Base-by-base conservation (phyloP, 2,113 vertebrate species). In the Solea senegalensis region DNA sequence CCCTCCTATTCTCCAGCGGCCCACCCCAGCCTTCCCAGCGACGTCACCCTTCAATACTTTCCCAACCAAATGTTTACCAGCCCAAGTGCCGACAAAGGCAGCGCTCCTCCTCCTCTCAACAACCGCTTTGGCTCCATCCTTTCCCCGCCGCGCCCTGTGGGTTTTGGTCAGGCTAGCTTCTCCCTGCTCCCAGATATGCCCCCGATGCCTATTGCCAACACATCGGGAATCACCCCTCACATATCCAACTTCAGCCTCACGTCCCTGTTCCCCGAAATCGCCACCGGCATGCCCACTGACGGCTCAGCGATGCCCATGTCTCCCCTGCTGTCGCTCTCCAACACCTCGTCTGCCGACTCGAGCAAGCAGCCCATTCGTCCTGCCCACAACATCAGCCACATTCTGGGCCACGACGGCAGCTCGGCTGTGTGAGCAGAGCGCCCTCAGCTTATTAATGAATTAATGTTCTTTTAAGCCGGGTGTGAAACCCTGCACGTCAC, bases 301-400 rank as follows among this genome's bases (percentile, higher is more conserved):
- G 96, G 96, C 69, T 97, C 98, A 0, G 94, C 96, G 27, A 95
- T 95, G 94, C 94, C 94, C 1, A 98, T 98, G 96, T 99, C 98
- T 0, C 98, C 98, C 49, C 92, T 99, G 90, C 94, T 99, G 81
- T 97, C 97, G 11, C 95, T 99, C 72, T 88, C 96, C 59, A 98
- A 98, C 93, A 92, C 96, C 2, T 95, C 97, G n/a, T 92, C 95
- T 34, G 94, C 96, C 1, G 98, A 99, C 83, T 95, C 97, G 26
- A 93, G 95, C 78, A 99, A 99, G 84, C 98, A 99, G 91, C 93
- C 96, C 15, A 99, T 98, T 82, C 95, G 98, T 44, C 97, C 98
- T 8, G 98, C 98, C 72, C 98, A 99, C 91, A 99, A 99, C 90
- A 99, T 99, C 94, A 99, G 98, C 94, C 98, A 99, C 95, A 99